Evolutionary conservation across 2,113 vertebrate species (phyloP).

Genomic region (Sus scrofa): T2T-Sscrofa CM000829.6:49190001-49190500

Average conservation of each 20-base stretch:
- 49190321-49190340: not conserved
- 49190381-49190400: not conserved
- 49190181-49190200: not conserved
- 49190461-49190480: not conserved
- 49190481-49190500: not conserved
- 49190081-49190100: not conserved
- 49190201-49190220: not conserved
- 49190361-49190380: not conserved
- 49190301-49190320: not conserved
- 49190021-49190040: not conserved
- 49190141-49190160: conserved; percentile 59
- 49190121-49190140: conserved; percentile 22
- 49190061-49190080: not conserved
- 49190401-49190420: not conserved
- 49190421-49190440: not conserved
- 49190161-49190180: not conserved
- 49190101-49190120: not conserved
- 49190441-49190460: not conserved
- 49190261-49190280: not conserved
- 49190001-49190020: not conserved
- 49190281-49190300: not conserved
- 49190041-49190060: not conserved
- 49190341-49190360: not conserved
- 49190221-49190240: not conserved
- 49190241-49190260: not conserved